A percentile compares a stretch with the other conserved stretches of the same genome.
These are phyloP conservation scores for Apoda limacodes DNA, from an alignment of 2,888 invertebrate genomes.

Conservation along the genomic window DNA sequence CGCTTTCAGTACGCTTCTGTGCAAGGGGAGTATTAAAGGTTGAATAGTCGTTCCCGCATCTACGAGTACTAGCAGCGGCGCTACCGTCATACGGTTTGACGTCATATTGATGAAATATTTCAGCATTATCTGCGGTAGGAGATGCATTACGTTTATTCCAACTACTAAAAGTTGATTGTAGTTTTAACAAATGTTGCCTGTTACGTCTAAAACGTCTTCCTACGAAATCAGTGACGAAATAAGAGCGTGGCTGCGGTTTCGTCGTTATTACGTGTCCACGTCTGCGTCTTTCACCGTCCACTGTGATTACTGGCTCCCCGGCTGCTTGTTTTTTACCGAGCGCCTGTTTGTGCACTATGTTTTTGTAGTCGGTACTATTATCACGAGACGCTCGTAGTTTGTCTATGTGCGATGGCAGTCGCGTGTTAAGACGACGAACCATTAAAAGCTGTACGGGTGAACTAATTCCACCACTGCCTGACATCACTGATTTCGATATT, in stretches of 20 bases:
- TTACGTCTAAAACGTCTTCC: constrained; percentile 7
- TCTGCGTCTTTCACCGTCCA: constrained; percentile 1
- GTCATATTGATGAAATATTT: too few species aligned
- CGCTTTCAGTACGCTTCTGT: too few species aligned
- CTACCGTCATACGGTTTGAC: too few species aligned
- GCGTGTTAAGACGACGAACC: constrained; percentile 14
- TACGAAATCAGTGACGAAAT: constrained; percentile 5
- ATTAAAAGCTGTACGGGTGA: constrained; percentile 15
- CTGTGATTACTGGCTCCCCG: constrained; percentile 9
- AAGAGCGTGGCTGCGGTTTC: constrained; percentile 10
- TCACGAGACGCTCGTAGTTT: constrained; percentile 5
- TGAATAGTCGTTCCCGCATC: too few species aligned
- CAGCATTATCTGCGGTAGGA: too few species aligned
- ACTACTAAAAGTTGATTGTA: too few species aligned
- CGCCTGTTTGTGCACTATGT: constrained; percentile 1
- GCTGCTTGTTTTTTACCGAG: constrained; percentile 2
- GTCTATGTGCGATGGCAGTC: constrained; percentile 7
- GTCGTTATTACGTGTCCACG: constrained; percentile 2
- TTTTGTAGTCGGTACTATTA: constrained; percentile 2
- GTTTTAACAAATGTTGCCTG: too few species aligned
- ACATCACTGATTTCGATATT: constrained; percentile 8
- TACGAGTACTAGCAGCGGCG: too few species aligned
- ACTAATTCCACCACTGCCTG: constrained; percentile 7
- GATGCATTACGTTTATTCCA: too few species aligned
- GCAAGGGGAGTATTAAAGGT: too few species aligned